Base-by-base conservation (phyloP, 2,113 vertebrate genomes). In the Prolemur simus region DNA sequence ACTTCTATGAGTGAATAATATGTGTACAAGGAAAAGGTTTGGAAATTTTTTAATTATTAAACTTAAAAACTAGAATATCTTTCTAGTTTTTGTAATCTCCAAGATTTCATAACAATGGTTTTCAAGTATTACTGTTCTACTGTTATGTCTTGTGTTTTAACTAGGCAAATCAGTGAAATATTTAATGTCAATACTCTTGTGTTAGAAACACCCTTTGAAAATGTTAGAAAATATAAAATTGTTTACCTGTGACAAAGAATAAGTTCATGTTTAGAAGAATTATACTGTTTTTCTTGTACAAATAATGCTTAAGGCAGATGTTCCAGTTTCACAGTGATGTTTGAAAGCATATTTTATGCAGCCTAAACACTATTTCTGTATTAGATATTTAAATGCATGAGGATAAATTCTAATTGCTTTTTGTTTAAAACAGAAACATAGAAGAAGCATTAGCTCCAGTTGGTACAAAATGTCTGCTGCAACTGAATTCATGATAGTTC, bases 301-400 rank as follows among this genome's bases (percentile, higher is more conserved):
- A 92, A 95, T 96, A 94, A 95, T 90, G 95, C 95, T 84, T 88
- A 92, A 71, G 94, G 52, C 0, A 68, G 93, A 87, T 97, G 97
- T 97, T 97, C 97, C 97, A 96, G 95, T 95, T 77, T 92, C 58
- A 56, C 39, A 78, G 76, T 89, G 93, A 94, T 89, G 81, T 95
- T 95, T 81, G 74, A 96, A 87, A 96, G 83, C 58, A 89, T 93
- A 97, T 95, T 89, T 96, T 85, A 94, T 95, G 91, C 95, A 94
- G 80, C 56, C 92, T 94, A 95, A 96, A 96, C 97, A 82, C 95
- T 91, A 86, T 95, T 97, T 96, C 95, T 98, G 96, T 98, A 96
- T 97, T 98, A 98, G 98, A 97, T 98, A 98, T 98, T 98, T 98
- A 98, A 91, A 96, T 98, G 98, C 98, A 98, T 98, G 98, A 97